These are phyloP conservation scores for Hypocryptadius cinnamomeus DNA, from an alignment of 2,113 vertebrate species.

Conservation along the genomic window DNA sequence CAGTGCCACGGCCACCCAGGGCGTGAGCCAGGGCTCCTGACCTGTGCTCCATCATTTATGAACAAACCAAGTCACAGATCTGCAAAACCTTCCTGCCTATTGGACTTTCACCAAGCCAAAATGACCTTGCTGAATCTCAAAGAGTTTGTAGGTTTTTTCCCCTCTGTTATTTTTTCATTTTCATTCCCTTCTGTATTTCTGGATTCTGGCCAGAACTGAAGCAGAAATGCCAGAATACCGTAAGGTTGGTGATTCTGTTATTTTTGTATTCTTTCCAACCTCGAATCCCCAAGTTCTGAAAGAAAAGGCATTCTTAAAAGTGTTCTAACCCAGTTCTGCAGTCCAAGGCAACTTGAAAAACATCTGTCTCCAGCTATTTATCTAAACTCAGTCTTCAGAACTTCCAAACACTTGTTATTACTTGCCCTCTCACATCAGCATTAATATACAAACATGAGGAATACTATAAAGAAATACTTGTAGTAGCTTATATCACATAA, in stretches of 20 bases:
- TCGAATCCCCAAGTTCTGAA: not conserved
- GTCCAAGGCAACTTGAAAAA: not conserved
- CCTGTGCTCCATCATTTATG: not conserved
- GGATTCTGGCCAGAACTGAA: not conserved
- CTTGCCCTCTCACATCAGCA: not conserved
- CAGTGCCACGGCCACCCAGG: accelerated
- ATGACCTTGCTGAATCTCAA: not conserved
- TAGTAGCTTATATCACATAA: not conserved
- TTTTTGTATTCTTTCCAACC: constrained; percentile 33
- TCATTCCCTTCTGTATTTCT: not conserved
- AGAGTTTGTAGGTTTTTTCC: not conserved
- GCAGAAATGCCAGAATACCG: not conserved
- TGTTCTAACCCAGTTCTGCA: not conserved
- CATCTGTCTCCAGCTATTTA: not conserved
- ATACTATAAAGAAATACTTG: not conserved
- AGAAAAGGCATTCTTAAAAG: not conserved
- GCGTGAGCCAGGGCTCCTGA: not conserved
- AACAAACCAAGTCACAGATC: not conserved
- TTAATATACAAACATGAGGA: not conserved
- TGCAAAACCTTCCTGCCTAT: not conserved
- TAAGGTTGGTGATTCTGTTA: constrained; percentile 4
- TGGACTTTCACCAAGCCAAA: not conserved
- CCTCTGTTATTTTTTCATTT: constrained; percentile 10
- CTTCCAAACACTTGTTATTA: not conserved
- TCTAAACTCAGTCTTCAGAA: not conserved